Evolutionary conservation across 2,888 invertebrate species (phyloP).

Genomic region (Yponomeuta malinellus): DNA sequence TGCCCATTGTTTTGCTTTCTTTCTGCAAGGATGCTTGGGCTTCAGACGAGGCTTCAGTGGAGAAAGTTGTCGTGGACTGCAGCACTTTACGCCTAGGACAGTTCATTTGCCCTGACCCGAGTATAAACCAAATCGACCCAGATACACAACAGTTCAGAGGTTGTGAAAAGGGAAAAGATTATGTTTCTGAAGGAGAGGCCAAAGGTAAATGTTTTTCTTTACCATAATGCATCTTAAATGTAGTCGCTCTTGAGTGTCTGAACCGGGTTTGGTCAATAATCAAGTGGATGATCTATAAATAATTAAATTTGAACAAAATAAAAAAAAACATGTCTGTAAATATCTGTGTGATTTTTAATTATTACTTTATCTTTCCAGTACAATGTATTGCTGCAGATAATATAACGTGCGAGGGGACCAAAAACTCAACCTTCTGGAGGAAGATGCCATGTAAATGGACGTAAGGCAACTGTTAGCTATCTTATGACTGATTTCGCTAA

Average conservation of each 20-base stretch:
- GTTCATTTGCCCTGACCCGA: constrained; percentile 88
- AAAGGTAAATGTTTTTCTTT: constrained; percentile 72
- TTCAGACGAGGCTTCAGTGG: constrained; percentile 49
- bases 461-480: constrained; percentile 75
- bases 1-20: constrained; percentile 27
- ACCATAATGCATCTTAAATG: constrained; percentile 10
- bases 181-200: constrained; percentile 83
- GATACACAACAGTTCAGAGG: constrained; percentile 91
- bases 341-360: too few species aligned
- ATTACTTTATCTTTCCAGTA: constrained; percentile 69
- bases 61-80: constrained; percentile 76
- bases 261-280: neutral
- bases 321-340: too few species aligned
- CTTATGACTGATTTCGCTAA: constrained; percentile 1
- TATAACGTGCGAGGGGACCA: constrained; percentile 86
- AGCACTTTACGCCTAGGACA: constrained; percentile 85
- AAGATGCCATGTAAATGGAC: constrained; percentile 96
- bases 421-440: constrained; percentile 86
- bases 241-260: neutral
- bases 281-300: neutral
- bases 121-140: constrained; percentile 85
- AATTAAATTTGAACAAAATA: too few species aligned
- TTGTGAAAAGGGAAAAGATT: constrained; percentile 77
- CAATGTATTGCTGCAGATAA: constrained; percentile 88
- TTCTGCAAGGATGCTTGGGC: constrained; percentile 30